phyloP scores from a whole-genome alignment of 2,113 vertebrate genomes.

The Dascyllus trimaculatus region DNA sequence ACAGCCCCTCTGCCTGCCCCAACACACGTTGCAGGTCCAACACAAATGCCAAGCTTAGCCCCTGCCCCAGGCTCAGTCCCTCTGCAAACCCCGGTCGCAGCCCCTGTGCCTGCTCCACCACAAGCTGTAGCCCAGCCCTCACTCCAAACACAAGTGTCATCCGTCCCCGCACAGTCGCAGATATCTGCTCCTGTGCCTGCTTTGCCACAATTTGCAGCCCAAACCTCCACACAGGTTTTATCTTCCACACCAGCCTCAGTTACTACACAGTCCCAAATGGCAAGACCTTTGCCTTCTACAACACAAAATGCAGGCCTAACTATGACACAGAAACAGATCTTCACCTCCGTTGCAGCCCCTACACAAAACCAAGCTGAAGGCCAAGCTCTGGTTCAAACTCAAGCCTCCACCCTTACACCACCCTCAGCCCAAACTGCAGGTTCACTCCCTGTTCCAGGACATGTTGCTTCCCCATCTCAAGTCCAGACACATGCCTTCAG shows the following conservation, averaged over 20 bases:
- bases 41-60: constrained; percentile 35
- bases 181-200: constrained; percentile 23
- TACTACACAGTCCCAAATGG: constrained; percentile 29
- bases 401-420: constrained; percentile 42
- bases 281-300: constrained; percentile 15
- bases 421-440: not conserved
- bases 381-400: constrained; percentile 35
- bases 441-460: constrained; percentile 20
- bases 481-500: constrained; percentile 29
- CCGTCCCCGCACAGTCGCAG: constrained; percentile 31
- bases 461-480: constrained; percentile 38
- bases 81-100: constrained; percentile 20
- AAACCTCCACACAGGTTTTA: constrained; percentile 33
- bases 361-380: constrained; percentile 19
- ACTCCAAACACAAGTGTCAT: constrained; percentile 36
- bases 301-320: constrained; percentile 19
- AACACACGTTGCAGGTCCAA: not conserved
- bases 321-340: constrained; percentile 25
- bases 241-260: constrained; percentile 22
- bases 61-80: constrained; percentile 28
- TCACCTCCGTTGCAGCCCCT: not conserved
- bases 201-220: constrained; percentile 30
- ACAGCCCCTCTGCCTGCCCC: constrained; percentile 51
- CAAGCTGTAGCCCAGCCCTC: constrained; percentile 7
- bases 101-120: not conserved